Percentiles rank a stretch among this genome's conserved stretches.
Evolutionary conservation across 2,797 vertebrate genomes (phyloP).

Genomic region (Rallus crepitans): DNA sequence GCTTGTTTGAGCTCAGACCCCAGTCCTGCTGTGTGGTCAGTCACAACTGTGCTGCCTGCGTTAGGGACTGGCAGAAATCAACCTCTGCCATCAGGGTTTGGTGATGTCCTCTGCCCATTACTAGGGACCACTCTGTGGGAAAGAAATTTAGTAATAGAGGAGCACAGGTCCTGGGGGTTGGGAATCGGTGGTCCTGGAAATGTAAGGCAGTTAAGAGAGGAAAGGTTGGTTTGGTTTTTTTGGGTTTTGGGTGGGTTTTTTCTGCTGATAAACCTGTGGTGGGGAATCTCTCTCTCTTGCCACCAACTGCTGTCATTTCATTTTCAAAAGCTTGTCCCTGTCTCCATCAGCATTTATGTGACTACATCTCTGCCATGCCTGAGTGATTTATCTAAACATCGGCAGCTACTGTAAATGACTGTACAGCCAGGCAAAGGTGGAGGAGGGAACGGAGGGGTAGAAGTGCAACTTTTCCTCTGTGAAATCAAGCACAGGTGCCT

Average conservation of each 20-base stretch:
- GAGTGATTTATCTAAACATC: constrained; percentile 48
- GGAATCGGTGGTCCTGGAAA: neutral
- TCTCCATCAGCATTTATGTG: constrained; percentile 42
- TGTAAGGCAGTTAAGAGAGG: neutral
- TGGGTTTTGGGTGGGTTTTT: neutral
- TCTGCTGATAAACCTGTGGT: neutral
- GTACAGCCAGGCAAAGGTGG: neutral
- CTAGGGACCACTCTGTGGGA: neutral
- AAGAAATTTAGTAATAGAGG: neutral
- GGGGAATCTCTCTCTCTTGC: neutral
- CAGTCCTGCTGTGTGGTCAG: neutral
- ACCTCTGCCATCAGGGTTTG: neutral
- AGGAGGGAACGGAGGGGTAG: neutral
- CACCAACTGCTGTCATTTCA: neutral
- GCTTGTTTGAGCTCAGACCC: neutral
- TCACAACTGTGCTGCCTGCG: fast-evolving
- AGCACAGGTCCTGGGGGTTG: neutral
- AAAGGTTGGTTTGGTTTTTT: neutral
- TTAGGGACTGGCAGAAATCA: neutral
- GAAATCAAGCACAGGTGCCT: neutral
- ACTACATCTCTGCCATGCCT: constrained; percentile 24
- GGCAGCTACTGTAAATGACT: constrained; percentile 6
- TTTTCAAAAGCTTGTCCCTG: constrained; percentile 42
- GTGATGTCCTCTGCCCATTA: neutral
- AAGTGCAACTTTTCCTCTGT: neutral